phyloP scores from a whole-genome alignment of 2,888 invertebrate species.

The Pachycephus smyrnensis region DNA sequence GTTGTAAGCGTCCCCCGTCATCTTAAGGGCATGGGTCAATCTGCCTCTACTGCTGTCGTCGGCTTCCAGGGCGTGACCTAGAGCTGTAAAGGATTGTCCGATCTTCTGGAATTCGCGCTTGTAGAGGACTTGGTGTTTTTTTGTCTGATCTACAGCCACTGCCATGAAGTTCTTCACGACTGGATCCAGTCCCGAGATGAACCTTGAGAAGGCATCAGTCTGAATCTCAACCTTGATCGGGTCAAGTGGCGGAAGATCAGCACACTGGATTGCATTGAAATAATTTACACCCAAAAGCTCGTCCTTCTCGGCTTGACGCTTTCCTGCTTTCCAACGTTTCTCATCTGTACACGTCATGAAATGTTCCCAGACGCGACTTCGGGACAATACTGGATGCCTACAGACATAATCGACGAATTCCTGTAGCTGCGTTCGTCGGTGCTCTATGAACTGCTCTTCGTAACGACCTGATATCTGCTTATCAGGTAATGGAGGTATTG shows the following conservation, averaged over 20 bases:
- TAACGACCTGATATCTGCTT: constrained; percentile 98
- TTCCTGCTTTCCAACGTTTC: constrained; percentile 97
- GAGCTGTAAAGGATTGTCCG: constrained; percentile 85
- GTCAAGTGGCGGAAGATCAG: constrained; percentile 81
- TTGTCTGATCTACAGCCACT: constrained; percentile 86
- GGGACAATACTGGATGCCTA: constrained; percentile 93
- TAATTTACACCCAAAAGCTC: constrained; percentile 90
- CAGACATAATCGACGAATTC: constrained; percentile 98
- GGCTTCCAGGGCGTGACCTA: constrained; percentile 86
- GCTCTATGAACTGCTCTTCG: constrained; percentile 97
- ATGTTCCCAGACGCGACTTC: constrained; percentile 94
- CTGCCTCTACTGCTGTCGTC: constrained; percentile 75
- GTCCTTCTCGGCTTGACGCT: constrained; percentile 95
- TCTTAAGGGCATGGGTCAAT: constrained; percentile 83
- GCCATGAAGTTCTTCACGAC: constrained; percentile 86
- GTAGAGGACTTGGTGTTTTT: constrained; percentile 86
- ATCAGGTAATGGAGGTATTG: constrained; percentile 97
- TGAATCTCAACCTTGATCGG: constrained; percentile 81
- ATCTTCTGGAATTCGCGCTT: constrained; percentile 92
- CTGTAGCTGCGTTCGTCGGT: constrained; percentile 92
- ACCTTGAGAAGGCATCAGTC: constrained; percentile 85
- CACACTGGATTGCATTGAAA: constrained; percentile 89
- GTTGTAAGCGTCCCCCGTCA: constrained; percentile 90
- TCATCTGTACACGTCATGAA: constrained; percentile 98
- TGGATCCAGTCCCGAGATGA: constrained; percentile 87